Evolutionary conservation across 2,888 invertebrate genomes (phyloP).

Genomic region (Carabus problematicus): DNA sequence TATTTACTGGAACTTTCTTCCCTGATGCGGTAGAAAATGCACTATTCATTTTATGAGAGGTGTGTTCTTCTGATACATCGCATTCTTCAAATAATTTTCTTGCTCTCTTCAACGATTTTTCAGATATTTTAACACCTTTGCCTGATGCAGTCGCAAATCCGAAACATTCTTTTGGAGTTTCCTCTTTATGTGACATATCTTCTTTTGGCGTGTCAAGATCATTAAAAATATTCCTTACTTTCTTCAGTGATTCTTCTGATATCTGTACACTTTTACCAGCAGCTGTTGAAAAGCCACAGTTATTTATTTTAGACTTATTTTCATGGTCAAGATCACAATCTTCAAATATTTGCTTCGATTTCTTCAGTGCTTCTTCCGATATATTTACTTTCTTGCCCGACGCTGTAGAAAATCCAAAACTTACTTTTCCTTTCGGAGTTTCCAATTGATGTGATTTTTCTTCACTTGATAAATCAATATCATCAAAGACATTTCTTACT

Average conservation of each 20-base stretch:
- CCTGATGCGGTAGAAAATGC: slow-evolving; percentile 53
- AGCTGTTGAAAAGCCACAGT: slow-evolving; percentile 54
- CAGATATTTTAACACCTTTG: slow-evolving; percentile 9
- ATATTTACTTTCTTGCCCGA: slow-evolving; percentile 56
- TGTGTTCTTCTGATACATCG: slow-evolving; percentile 10
- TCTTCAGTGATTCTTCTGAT: slow-evolving; percentile 52
- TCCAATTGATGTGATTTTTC: slow-evolving; percentile 54
- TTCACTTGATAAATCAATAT: slow-evolving; percentile 52
- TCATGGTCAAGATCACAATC: slow-evolving; percentile 54
- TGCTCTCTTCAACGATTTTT: slow-evolving; percentile 38
- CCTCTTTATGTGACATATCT: not conserved
- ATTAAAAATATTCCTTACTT: slow-evolving; percentile 52
- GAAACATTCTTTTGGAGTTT: slow-evolving; percentile 1
- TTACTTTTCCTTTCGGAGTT: not conserved
- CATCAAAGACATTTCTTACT: slow-evolving; percentile 49
- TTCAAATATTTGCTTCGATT: slow-evolving; percentile 49
- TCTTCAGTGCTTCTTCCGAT: slow-evolving; percentile 58
- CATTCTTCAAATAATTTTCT: slow-evolving; percentile 29
- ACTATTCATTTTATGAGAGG: slow-evolving; percentile 51
- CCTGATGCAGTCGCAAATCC: slow-evolving; percentile 23
- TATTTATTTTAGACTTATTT: slow-evolving; percentile 12
- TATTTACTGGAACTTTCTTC: slow-evolving; percentile 56
- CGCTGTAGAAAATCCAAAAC: slow-evolving; percentile 51
- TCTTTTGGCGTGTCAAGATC: slow-evolving; percentile 44
- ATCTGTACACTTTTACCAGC: slow-evolving; percentile 54